A percentile compares a stretch with the other conserved stretches of the same genome.
phyloP scores from a whole-genome alignment of 2,797 vertebrate species.

The Cirrhinus molitorella region DNA sequence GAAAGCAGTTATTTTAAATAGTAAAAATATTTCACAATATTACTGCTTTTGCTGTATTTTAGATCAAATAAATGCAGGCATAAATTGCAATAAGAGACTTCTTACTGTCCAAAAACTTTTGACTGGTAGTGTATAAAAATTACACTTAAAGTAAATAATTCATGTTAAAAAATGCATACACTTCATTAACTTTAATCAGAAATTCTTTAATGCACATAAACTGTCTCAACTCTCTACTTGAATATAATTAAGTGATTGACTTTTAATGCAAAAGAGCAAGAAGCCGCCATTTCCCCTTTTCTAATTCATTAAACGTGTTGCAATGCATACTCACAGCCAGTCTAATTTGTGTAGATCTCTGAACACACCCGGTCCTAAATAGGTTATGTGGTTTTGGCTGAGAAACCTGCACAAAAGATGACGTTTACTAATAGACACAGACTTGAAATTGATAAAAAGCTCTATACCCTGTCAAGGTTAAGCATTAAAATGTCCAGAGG shows the following conservation, averaged over 20 bases:
- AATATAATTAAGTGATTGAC: not conserved
- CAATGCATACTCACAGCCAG: slow-evolving; percentile 79
- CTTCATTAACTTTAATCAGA: not conserved
- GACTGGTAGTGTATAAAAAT: not conserved
- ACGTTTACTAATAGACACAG: not conserved
- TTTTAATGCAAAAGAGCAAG: not conserved
- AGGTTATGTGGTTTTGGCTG: slow-evolving; percentile 79
- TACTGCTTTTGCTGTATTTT: no score
- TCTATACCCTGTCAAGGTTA: not conserved
- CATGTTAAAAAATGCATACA: not conserved
- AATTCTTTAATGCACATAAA: not conserved
- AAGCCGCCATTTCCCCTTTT: not conserved
- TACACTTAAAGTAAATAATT: not conserved
- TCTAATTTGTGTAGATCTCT: slow-evolving; percentile 78
- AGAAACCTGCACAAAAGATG: slow-evolving; percentile 76
- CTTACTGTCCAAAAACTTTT: no score
- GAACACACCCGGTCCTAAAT: slow-evolving; percentile 81
- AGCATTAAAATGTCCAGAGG: not conserved
- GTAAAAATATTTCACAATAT: no score
- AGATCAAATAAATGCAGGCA: no score
- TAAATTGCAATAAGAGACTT: no score
- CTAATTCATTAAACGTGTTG: slow-evolving; percentile 21
- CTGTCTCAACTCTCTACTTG: not conserved
- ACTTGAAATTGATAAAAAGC: not conserved
- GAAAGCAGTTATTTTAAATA: no score